Percentiles rank a stretch among this genome's conserved stretches.
Conservation (phyloP, 1,140 invertebrate species). For the Scylla paramamosain region DNA sequence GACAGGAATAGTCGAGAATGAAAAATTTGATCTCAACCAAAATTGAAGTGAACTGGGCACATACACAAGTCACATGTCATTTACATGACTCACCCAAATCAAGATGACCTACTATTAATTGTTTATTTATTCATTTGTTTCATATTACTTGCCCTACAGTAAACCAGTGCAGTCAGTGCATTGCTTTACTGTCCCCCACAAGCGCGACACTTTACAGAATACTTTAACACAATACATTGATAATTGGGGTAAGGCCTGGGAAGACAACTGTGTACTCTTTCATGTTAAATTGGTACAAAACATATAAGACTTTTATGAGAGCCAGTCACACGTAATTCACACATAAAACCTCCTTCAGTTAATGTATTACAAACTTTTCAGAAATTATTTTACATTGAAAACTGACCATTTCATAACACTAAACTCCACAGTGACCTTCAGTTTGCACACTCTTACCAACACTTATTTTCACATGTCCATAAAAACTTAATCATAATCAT, state of each 20-base stretch:
- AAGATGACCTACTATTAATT: too few species aligned
- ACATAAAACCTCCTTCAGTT: background rate
- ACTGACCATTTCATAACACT: background rate
- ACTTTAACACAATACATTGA: background rate
- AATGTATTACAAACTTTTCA: background rate
- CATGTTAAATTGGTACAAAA: too few species aligned
- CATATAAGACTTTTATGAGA: background rate
- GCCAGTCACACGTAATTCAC: background rate
- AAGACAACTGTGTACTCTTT: background rate
- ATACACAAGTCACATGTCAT: background rate
- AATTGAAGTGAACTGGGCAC: background rate
- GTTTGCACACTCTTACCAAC: background rate
- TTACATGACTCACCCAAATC: too few species aligned
- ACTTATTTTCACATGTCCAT: background rate
- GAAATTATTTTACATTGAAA: background rate
- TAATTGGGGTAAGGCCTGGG: background rate
- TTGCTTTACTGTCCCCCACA: background rate
- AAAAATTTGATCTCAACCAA: background rate
- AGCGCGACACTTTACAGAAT: background rate
- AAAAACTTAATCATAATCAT: background rate
- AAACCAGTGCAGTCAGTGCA: too few species aligned
- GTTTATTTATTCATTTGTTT: too few species aligned
- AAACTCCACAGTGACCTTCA: too few species aligned
- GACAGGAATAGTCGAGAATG: slow-evolving; percentile 22
- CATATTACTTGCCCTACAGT: too few species aligned